Base-by-base conservation (phyloP, 2,113 vertebrate species). In the Gadus chalcogrammus region DNA sequence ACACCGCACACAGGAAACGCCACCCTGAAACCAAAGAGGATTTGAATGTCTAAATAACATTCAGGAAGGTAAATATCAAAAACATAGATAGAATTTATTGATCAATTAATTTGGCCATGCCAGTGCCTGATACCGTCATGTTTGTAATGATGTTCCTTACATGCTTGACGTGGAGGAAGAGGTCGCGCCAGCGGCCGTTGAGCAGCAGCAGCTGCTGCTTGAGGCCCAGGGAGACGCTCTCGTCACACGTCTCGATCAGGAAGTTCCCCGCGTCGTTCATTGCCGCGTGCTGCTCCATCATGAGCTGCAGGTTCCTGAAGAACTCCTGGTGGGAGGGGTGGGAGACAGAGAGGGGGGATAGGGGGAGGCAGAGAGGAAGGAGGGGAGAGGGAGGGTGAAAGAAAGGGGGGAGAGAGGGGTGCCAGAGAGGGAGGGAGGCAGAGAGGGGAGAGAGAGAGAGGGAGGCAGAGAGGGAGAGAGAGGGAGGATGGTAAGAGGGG, bases 261-360 rank as follows among this genome's bases (percentile, higher is more conserved):
- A 99, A 99, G 87, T 98, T 99, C 70, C 97, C 97, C 4, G 97
- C 95, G 56, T 99, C 97, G 7, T 99, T 99, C 96, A 99, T 98
- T 73, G 94, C 89, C n/a, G 93, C 88, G 59, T 99, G 97, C 75
- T 97, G 95, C 77, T 98, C 95, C 76, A 98, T 98, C 97, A 90
- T 93, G 78, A 90, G 90, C 64, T 88, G 86, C 68, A 92, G 91
- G 77, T 87, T 88, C 71, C 86, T 81, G 77, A 93, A 93, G 78
- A 93, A 92, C 73, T 92, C 91, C 97, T 93, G 82, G 3, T 59
- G 91, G 13, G 92, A 89, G 79, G 91, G 91, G 67, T 82, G 13
- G 18, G 13, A n/a, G 68, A 28, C 7, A 58, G 55, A 9, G 53
- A 3, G n/a, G 7, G 27, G 12, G 11, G 70, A 52, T 31, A 15